Conservation (phyloP, 1,140 invertebrate species). For the Steinernema khuongi region DNA sequence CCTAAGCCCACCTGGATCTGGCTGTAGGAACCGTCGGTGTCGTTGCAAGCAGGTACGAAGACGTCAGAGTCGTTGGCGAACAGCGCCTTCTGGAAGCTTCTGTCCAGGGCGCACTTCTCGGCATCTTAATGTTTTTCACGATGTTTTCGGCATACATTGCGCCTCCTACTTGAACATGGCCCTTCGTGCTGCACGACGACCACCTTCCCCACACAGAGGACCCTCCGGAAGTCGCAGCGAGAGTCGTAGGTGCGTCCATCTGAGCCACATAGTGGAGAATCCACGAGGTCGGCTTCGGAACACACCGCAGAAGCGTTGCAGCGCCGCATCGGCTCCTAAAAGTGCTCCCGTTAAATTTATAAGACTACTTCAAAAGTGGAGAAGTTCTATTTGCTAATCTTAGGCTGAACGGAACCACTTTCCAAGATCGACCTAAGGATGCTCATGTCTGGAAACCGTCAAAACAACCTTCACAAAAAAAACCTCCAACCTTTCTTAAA, state of each 20-base stretch:
- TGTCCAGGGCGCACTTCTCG: not conserved
- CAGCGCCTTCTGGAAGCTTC: not conserved
- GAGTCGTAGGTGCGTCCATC: slow-evolving; percentile 74
- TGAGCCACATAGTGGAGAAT: slow-evolving; percentile 70
- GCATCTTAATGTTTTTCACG: not conserved
- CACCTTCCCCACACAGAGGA: slow-evolving; percentile 69
- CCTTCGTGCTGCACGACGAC: slow-evolving; percentile 70
- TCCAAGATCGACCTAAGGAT: too few species aligned
- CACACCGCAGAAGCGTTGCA: not conserved
- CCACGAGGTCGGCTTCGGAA: slow-evolving; percentile 17
- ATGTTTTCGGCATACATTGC: not conserved
- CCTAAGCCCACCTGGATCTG: slow-evolving; percentile 68
- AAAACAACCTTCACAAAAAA: too few species aligned
- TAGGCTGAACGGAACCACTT: too few species aligned
- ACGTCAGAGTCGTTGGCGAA: not conserved
- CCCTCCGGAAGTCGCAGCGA: slow-evolving; percentile 70
- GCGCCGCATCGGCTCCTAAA: not conserved
- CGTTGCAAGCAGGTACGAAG: slow-evolving; percentile 68
- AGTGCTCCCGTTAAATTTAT: not conserved
- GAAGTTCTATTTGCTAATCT: not conserved
- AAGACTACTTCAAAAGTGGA: not conserved
- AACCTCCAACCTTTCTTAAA: too few species aligned
- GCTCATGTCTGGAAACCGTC: too few species aligned
- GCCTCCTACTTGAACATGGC: slow-evolving; percentile 67
- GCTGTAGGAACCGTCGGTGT: slow-evolving; percentile 72